Evolutionary conservation across 1,140 invertebrate genomes (phyloP).

Genomic region (Coptotermes formosanus): DNA sequence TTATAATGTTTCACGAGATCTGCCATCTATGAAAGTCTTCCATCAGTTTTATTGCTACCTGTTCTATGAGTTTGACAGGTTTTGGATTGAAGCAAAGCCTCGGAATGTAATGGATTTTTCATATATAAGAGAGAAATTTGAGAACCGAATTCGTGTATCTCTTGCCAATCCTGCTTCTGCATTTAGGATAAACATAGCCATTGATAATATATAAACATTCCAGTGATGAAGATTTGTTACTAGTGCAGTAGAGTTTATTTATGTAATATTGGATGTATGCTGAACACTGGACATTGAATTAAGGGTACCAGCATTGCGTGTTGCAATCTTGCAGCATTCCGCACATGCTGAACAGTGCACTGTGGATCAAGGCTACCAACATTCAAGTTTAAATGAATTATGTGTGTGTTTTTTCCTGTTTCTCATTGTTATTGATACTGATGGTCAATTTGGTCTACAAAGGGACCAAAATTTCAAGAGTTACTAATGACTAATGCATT

Average conservation of each 20-base stretch:
- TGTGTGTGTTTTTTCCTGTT: too few species aligned
- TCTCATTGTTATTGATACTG: too few species aligned
- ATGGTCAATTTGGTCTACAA: too few species aligned
- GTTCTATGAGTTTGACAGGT: slow-evolving; percentile 90
- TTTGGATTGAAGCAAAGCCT: slow-evolving; percentile 89
- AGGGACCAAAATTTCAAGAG: too few species aligned
- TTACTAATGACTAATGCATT: too few species aligned
- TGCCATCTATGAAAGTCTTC: slow-evolving; percentile 76
- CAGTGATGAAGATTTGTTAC: neutral
- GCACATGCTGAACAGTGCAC: too few species aligned
- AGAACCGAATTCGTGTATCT: slow-evolving; percentile 63
- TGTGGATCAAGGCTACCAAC: too few species aligned
- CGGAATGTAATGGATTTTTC: slow-evolving; percentile 94
- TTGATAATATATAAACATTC: slow-evolving; percentile 51
- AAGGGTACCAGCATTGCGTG: too few species aligned
- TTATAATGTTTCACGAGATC: slow-evolving; percentile 76
- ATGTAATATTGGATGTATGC: too few species aligned
- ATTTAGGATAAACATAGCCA: slow-evolving; percentile 71
- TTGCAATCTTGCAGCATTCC: too few species aligned
- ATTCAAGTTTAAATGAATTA: too few species aligned
- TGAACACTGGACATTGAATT: too few species aligned
- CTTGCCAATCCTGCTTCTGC: slow-evolving; percentile 63
- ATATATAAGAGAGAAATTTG: slow-evolving; percentile 79
- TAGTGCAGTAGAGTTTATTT: neutral
- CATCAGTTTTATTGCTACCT: slow-evolving; percentile 93